phyloP scores from a whole-genome alignment of 2,113 vertebrate genomes.

The Tetrao urogallus region DNA sequence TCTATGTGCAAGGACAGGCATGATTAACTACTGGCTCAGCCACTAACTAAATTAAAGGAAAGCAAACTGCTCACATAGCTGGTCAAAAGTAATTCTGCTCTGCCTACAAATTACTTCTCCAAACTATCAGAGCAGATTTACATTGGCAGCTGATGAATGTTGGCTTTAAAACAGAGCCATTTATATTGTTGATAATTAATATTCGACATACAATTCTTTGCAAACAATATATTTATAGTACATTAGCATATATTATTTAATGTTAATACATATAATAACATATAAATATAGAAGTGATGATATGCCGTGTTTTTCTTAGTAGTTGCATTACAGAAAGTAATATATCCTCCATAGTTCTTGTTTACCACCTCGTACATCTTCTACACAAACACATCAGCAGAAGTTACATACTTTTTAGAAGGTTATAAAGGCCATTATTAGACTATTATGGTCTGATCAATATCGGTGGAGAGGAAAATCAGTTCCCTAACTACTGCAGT shows the following conservation, averaged over 20 bases:
- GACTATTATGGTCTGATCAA: background rate
- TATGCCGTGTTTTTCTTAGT: background rate
- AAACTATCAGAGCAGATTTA: conserved; percentile 40
- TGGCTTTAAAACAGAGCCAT: conserved; percentile 29
- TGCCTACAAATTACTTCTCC: conserved; percentile 11
- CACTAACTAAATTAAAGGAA: background rate
- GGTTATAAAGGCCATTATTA: background rate
- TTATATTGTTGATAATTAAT: background rate
- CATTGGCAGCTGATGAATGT: background rate
- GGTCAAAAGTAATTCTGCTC: conserved; percentile 53
- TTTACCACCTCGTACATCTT: background rate
- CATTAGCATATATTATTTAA: background rate
- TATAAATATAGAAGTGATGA: too few relatives aligned
- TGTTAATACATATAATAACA: too few relatives aligned
- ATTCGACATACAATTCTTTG: background rate
- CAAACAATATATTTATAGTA: background rate
- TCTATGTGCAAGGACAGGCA: background rate
- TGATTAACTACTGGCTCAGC: conserved; percentile 3
- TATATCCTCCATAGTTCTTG: background rate
- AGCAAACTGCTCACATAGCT: background rate
- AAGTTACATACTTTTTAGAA: background rate
- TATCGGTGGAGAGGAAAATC: background rate
- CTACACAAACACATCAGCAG: background rate
- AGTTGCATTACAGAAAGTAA: background rate
- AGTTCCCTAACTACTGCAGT: background rate